phyloP scores from a whole-genome alignment of 2,888 invertebrate genomes.

The Theretra japonica region DNA sequence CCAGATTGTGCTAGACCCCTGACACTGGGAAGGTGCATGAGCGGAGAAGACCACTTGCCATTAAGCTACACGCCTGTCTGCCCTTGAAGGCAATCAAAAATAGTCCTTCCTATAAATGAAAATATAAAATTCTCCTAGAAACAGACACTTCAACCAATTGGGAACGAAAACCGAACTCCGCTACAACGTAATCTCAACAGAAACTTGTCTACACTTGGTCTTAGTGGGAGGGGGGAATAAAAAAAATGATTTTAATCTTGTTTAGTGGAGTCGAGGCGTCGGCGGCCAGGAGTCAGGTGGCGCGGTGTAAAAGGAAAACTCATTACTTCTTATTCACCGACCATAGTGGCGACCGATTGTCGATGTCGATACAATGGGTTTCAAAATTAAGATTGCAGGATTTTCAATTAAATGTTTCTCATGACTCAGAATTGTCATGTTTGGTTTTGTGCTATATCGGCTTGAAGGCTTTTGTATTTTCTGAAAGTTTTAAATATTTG shows the following conservation, averaged over 20 bases:
- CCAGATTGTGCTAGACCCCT: no score
- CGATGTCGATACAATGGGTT: neutral
- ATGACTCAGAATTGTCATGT: no score
- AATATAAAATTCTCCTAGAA: neutral
- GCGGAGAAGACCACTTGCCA: no score
- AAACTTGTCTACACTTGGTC: slow-evolving; percentile 36
- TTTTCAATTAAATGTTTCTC: no score
- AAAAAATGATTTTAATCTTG: slow-evolving; percentile 77
- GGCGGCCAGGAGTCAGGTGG: slow-evolving; percentile 75
- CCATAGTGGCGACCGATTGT: slow-evolving; percentile 40
- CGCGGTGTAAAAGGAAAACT: slow-evolving; percentile 77
- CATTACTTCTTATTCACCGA: slow-evolving; percentile 80
- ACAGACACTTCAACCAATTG: neutral
- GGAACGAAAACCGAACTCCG: neutral
- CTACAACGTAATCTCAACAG: slow-evolving; percentile 26
- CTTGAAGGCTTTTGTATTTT: no score
- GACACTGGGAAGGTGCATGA: no score
- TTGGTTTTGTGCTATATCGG: no score
- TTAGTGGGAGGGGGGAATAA: slow-evolving; percentile 52
- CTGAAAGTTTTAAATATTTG: no score
- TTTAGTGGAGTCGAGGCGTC: slow-evolving; percentile 73
- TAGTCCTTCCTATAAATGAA: neutral
- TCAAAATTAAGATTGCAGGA: neutral
- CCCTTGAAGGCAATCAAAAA: no score
- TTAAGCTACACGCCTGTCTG: no score